phyloP scores from a whole-genome alignment of 2,113 vertebrate species.

The Nerophis lumbriciformis region DNA sequence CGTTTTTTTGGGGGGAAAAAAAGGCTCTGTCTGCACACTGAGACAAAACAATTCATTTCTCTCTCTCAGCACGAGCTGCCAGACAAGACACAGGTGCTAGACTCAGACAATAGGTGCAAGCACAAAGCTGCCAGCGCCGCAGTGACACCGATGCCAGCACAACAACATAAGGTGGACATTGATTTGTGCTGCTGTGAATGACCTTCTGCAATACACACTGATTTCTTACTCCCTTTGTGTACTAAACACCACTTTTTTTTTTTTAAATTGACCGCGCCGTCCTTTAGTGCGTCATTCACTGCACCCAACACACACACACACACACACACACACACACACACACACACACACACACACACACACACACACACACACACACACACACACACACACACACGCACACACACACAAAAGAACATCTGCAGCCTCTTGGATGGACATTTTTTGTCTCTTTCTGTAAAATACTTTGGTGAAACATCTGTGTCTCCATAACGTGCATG shows the following conservation, averaged over 20 bases:
- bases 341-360: neutral
- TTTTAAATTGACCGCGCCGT: slow-evolving; percentile 30
- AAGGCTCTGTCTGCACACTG: slow-evolving; percentile 6
- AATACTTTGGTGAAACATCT: slow-evolving; percentile 33
- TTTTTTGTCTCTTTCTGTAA: slow-evolving; percentile 10
- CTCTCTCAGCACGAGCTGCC: slow-evolving; percentile 7
- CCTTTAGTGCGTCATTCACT: slow-evolving; percentile 8
- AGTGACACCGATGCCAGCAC: slow-evolving; percentile 22
- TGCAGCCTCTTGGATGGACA: slow-evolving; percentile 16
- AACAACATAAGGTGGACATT: neutral
- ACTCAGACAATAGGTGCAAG: slow-evolving; percentile 12
- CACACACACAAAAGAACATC: slow-evolving; percentile 3
- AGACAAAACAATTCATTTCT: neutral
- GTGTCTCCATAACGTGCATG: slow-evolving; percentile 10
- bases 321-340: too few relatives aligned
- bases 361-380: too few relatives aligned
- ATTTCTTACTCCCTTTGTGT: neutral
- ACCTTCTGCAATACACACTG: neutral
- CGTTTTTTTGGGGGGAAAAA: neutral
- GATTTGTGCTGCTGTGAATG: slow-evolving; percentile 6
- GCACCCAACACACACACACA: neutral
- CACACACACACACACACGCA: too few relatives aligned
- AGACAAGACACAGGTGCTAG: slow-evolving; percentile 21
- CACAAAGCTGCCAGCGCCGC: neutral
- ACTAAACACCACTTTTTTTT: slow-evolving; percentile 5